Evolutionary conservation across 2,113 vertebrate species (phyloP), one percentile per base, ranked within the genome.

Genomic region (Hydrolagus affinis): DNA sequence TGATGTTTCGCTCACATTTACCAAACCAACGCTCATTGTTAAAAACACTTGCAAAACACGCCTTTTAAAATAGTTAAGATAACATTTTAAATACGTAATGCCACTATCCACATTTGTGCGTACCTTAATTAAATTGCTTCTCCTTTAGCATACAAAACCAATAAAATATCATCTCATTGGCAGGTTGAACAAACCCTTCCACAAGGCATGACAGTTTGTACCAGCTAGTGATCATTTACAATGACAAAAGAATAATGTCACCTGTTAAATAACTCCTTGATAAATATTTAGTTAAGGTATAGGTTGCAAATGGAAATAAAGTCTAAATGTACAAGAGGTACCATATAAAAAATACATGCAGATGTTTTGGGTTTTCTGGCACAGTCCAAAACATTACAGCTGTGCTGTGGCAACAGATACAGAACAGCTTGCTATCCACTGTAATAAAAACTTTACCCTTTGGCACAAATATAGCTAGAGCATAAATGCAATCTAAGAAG

Each of bases 251-350:
- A 93, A 92, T 92, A 90, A 92, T 92, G 92, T 90, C 90, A 92
- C 91, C 92, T 92, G 91, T 90, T 89, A 90, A 90, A 86, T 85
- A 88, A 71, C 80, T 77, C 71, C 64, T 68, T 86, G 68, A 76
- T 85, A 86, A 87, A 86, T 85, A 88, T 32, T 92, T 94, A 94
- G 94, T 94, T 95, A 95, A 94, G 94, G 94, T 95, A 94, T 91
- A 91, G 94, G 93, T 94, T 68, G 78, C 93, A 93, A 94, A 94
- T 95, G 94, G 94, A 95, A 95, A 95, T 94, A 95, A 90, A 93
- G 91, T 89, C 91, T 92, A 91, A 90, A 93, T 94, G 93, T 95
- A 94, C 89, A 94, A 94, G 95, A 94, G 92, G 92, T 28, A 92
- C 90, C 86, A 93, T 94, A 94, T 94, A 92, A 93, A 94, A 95